Evolutionary conservation across 1,140 invertebrate species (phyloP).

Genomic region (Laupala kohalensis): DNA sequence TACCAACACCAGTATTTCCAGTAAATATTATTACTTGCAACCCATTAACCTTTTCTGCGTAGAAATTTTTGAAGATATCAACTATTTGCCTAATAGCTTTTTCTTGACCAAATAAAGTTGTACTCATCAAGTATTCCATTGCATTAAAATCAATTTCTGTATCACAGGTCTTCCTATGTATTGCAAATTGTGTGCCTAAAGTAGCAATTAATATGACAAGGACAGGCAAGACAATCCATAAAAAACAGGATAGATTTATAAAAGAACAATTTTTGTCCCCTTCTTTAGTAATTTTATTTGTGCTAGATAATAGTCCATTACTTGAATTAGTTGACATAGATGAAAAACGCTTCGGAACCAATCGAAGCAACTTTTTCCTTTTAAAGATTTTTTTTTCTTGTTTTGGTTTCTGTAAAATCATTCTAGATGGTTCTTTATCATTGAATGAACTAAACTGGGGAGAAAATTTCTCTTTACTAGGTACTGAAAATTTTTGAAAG

Average conservation of each 20-base stretch:
- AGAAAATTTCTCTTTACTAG: too few relatives aligned
- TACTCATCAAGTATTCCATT: background rate
- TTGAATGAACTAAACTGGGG: too few relatives aligned
- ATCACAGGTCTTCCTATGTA: background rate
- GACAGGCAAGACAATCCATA: background rate
- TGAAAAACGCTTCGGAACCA: too few relatives aligned
- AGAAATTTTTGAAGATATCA: background rate
- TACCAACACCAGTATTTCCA: slow-evolving; percentile 3
- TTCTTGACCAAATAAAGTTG: background rate
- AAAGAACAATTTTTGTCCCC: background rate
- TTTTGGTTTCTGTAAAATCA: too few relatives aligned
- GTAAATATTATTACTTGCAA: background rate
- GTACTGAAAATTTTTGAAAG: too few relatives aligned
- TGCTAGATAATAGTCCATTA: too few relatives aligned
- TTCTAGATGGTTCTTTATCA: too few relatives aligned
- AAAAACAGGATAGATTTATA: too few relatives aligned
- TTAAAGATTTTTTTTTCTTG: too few relatives aligned
- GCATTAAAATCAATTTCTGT: background rate
- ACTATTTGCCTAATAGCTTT: background rate
- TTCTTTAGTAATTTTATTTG: background rate
- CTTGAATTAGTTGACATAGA: too few relatives aligned
- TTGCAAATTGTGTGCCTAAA: background rate
- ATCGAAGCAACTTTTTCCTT: too few relatives aligned
- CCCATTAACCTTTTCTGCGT: background rate
- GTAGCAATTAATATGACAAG: background rate